Conservation (phyloP, 2,113 vertebrate genomes). For the Amphiprion ocellaris region DNA sequence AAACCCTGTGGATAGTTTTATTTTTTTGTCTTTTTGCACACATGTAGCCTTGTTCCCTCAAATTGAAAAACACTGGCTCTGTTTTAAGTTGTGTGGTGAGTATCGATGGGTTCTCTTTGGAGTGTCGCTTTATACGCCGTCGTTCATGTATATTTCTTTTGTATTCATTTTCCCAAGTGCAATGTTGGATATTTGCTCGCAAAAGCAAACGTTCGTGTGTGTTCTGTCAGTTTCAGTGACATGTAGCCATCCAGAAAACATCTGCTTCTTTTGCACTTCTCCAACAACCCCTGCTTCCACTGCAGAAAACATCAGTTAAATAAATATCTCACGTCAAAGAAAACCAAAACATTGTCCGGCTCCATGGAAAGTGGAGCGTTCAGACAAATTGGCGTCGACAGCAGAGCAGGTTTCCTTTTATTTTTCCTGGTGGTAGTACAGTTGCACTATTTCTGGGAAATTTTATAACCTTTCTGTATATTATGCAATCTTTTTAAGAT, state of each 20-base stretch:
- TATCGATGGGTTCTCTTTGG: too few relatives aligned
- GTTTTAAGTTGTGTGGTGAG: constrained; percentile 6
- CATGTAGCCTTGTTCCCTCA: constrained; percentile 48
- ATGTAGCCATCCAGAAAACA: constrained; percentile 49
- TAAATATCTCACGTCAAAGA: neutral
- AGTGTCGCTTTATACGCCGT: neutral
- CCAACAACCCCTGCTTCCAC: neutral
- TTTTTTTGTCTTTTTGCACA: constrained; percentile 29
- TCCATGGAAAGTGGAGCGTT: neutral
- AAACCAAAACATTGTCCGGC: constrained; percentile 1
- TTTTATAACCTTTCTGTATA: constrained; percentile 63
- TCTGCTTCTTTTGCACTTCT: constrained; percentile 16
- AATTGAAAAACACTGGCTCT: constrained; percentile 8
- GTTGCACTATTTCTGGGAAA: constrained; percentile 73
- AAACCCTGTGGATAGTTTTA: neutral
- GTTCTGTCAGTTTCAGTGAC: constrained; percentile 28
- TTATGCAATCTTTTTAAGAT: constrained; percentile 78
- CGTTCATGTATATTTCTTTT: neutral
- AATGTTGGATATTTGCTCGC: constrained; percentile 29
- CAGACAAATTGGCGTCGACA: too few relatives aligned
- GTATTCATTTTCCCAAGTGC: constrained; percentile 61
- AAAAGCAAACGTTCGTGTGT: neutral
- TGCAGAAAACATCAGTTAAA: neutral
- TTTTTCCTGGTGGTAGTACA: constrained; percentile 63
- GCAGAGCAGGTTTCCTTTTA: constrained; percentile 13